Conservation (phyloP, 2,797 vertebrate genomes). For the Hippoglossus hippoglossus region DNA sequence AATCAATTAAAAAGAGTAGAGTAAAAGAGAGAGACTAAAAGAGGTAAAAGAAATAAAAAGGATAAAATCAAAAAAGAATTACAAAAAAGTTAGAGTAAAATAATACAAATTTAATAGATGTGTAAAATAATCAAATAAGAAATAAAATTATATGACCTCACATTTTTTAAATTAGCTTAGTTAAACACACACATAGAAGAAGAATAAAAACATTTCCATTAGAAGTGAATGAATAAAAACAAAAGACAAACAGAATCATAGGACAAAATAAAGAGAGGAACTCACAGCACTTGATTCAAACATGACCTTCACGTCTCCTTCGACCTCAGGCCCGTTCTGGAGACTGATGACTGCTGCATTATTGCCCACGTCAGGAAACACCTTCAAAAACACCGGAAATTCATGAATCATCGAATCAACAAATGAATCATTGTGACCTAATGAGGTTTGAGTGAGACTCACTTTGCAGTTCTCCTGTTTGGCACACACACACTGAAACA, state of each 20-base stretch:
- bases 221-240: neutral
- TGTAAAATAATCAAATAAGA: no score
- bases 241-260: neutral
- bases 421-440: neutral
- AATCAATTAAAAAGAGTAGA: no score
- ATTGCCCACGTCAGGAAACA: conserved; percentile 89
- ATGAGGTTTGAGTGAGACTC: conserved; percentile 57
- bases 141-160: no score
- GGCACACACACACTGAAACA: conserved; percentile 88
- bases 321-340: conserved; percentile 86
- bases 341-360: conserved; percentile 89
- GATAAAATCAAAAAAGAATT: no score
- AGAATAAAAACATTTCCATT: no score
- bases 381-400: conserved; percentile 68
- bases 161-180: no score
- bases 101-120: no score
- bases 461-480: conserved; percentile 90
- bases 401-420: neutral
- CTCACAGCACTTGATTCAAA: conserved; percentile 93
- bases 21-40: no score
- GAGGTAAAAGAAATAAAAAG: no score
- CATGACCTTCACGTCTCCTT: conserved; percentile 93
- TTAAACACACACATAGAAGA: no score
- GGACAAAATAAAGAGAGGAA: conserved; percentile 31
- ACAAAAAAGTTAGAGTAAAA: no score